Conservation (phyloP, 2,797 vertebrate genomes). For the Melanogrammus aeglefinus region DNA sequence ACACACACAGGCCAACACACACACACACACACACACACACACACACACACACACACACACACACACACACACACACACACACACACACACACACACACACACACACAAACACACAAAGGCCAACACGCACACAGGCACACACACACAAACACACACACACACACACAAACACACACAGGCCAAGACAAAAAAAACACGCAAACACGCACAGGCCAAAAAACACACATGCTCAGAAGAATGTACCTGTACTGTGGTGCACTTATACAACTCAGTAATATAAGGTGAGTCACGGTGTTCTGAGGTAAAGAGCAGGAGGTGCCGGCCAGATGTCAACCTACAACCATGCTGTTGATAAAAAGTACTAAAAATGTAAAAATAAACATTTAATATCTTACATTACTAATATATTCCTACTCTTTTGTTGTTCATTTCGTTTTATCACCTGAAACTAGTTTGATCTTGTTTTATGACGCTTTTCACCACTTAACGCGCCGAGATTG, state of each 20-base stretch:
- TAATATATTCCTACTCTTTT: background rate
- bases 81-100: too few species aligned
- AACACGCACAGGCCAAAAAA: background rate
- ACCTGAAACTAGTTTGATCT: constrained; percentile 2
- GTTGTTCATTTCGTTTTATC: background rate
- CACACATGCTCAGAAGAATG: background rate
- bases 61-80: too few species aligned
- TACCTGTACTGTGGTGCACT: background rate
- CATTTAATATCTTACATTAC: background rate
- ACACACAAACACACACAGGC: too few species aligned
- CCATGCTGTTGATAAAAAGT: background rate
- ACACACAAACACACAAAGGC: too few species aligned
- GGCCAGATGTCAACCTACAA: background rate
- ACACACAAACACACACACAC: too few species aligned
- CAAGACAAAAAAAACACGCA: background rate
- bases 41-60: background rate
- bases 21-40: too few species aligned
- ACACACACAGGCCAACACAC: background rate
- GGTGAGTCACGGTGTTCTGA: background rate
- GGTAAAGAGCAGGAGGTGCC: background rate
- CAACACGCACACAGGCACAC: too few species aligned
- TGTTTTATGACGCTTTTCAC: background rate
- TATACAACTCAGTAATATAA: background rate
- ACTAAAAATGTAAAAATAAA: background rate
- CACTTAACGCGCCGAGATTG: constrained; percentile 12